Conservation (phyloP, 2,888 invertebrate species). For the Zhuqinia jingwanae region DNA sequence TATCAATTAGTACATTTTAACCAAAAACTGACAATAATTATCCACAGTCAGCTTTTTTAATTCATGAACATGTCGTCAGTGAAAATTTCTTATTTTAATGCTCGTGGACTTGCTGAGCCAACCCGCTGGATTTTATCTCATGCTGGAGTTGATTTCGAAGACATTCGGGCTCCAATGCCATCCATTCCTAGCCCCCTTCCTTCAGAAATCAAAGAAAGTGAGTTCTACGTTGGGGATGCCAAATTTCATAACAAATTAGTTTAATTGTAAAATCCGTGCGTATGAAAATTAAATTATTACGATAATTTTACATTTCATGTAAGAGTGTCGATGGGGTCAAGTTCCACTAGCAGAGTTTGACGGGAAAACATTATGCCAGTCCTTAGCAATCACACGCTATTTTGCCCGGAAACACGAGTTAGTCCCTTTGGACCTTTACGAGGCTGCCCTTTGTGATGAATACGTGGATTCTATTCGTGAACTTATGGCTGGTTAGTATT, state of each 20-base stretch:
- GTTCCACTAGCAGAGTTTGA: slow-evolving; percentile 79
- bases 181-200: not conserved
- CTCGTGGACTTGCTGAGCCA: slow-evolving; percentile 81
- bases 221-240: no score
- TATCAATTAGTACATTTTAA: no score
- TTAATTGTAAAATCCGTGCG: no score
- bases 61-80: not conserved
- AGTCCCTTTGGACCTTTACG: slow-evolving; percentile 69
- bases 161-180: slow-evolving; percentile 78
- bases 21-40: no score
- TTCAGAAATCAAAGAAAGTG: slow-evolving; percentile 52
- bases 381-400: slow-evolving; percentile 79
- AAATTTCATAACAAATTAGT: no score
- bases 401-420: slow-evolving; percentile 78
- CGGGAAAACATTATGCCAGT: slow-evolving; percentile 77
- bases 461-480: slow-evolving; percentile 71
- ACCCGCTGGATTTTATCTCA: slow-evolving; percentile 81
- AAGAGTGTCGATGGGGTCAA: slow-evolving; percentile 78
- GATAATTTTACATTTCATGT: not conserved
- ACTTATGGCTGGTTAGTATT: slow-evolving; percentile 12
- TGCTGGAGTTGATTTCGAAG: slow-evolving; percentile 81
- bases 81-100: slow-evolving; percentile 80
- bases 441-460: slow-evolving; percentile 73
- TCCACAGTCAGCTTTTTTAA: no score
- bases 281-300: no score